Percentiles rank a stretch among this genome's conserved stretches.
Evolutionary conservation across 2,797 vertebrate genomes (phyloP).

Genomic region (Numenius phaeopus): DNA sequence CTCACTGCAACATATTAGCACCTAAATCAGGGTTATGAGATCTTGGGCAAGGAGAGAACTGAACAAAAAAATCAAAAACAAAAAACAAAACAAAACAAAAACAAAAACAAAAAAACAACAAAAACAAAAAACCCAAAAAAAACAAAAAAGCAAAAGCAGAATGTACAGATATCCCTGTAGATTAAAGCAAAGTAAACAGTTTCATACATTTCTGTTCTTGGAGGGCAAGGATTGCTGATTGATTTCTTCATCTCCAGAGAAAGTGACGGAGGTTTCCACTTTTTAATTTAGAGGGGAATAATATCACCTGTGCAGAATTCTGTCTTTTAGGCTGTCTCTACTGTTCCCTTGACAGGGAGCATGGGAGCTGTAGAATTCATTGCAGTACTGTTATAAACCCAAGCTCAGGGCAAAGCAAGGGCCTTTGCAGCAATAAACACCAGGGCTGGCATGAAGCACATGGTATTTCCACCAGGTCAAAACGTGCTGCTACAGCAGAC

Average conservation of each 20-base stretch:
- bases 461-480: neutral
- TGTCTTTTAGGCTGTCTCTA: neutral
- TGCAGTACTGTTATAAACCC: neutral
- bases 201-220: neutral
- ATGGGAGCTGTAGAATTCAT: neutral
- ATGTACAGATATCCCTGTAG: neutral
- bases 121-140: neutral
- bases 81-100: neutral
- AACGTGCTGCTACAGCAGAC: neutral
- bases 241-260: slow-evolving; percentile 22
- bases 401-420: neutral
- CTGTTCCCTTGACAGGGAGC: neutral
- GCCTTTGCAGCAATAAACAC: neutral
- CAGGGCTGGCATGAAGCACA: neutral
- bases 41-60: neutral
- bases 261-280: neutral
- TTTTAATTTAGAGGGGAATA: neutral
- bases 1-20: slow-evolving; percentile 17
- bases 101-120: no score
- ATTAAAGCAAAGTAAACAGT: neutral
- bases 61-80: neutral
- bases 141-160: neutral
- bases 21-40: slow-evolving; percentile 49
- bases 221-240: neutral
- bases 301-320: neutral